phyloP scores from a whole-genome alignment of 2,113 vertebrate genomes.

The Gymnorhina tibicen region DNA sequence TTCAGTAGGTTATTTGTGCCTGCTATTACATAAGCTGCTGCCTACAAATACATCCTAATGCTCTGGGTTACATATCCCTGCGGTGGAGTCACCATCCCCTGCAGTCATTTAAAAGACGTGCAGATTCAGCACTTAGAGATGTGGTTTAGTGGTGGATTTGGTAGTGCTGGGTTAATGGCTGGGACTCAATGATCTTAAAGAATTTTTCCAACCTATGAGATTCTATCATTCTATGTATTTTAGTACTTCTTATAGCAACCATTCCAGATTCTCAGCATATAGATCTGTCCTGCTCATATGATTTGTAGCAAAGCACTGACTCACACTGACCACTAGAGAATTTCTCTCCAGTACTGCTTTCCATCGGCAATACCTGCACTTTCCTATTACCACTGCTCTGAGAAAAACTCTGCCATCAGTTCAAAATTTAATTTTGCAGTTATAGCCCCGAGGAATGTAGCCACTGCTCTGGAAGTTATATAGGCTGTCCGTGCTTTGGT shows the following conservation, averaged over 20 bases:
- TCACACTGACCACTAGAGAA: neutral
- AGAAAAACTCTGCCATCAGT: neutral
- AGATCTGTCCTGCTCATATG: accelerated
- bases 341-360: neutral
- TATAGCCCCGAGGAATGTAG: neutral
- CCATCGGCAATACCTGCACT: neutral
- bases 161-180: neutral
- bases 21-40: neutral
- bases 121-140: neutral
- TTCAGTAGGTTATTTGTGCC: neutral
- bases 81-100: neutral
- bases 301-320: neutral
- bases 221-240: neutral
- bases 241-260: neutral
- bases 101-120: neutral
- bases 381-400: neutral
- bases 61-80: neutral
- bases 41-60: neutral
- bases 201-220: neutral
- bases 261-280: neutral
- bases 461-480: neutral
- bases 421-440: neutral
- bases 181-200: neutral
- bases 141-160: neutral
- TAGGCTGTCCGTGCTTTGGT: accelerated